Conservation (phyloP, 2,113 vertebrate species). For the Carassius auratus region DNA sequence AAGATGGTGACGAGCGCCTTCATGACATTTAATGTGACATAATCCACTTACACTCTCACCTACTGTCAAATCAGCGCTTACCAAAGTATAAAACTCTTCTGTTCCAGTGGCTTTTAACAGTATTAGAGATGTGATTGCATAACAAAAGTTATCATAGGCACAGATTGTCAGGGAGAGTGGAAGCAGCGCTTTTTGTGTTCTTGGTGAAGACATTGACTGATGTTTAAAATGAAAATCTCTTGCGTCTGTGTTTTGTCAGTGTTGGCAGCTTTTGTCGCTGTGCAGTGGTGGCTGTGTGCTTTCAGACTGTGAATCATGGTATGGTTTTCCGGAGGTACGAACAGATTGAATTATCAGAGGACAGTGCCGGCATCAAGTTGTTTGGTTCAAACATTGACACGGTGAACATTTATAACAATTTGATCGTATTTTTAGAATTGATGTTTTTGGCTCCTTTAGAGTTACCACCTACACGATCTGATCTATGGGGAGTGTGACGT, state of each 20-base stretch:
- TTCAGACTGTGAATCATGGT: slow-evolving; percentile 3
- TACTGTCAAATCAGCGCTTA: background rate
- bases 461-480: background rate
- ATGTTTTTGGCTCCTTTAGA: background rate
- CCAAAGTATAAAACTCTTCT: background rate
- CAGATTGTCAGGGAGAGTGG: slow-evolving; percentile 1
- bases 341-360: slow-evolving; percentile 1
- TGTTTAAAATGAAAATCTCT: background rate
- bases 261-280: slow-evolving; percentile 1
- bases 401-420: background rate
- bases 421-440: slow-evolving; percentile 1
- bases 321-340: background rate
- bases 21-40: slow-evolving; percentile 63
- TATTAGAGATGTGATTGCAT: background rate
- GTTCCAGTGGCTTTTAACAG: slow-evolving; percentile 20
- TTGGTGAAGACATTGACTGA: slow-evolving; percentile 13
- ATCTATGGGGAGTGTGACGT: background rate
- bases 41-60: slow-evolving; percentile 42
- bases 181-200: slow-evolving; percentile 16
- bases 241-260: slow-evolving; percentile 12
- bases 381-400: background rate
- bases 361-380: background rate
- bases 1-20: slow-evolving; percentile 54
- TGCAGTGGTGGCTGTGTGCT: slow-evolving; percentile 2
- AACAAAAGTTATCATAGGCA: background rate